Evolutionary conservation across 2,888 invertebrate species (phyloP).

Genomic region (Spisula subtruncata): DNA sequence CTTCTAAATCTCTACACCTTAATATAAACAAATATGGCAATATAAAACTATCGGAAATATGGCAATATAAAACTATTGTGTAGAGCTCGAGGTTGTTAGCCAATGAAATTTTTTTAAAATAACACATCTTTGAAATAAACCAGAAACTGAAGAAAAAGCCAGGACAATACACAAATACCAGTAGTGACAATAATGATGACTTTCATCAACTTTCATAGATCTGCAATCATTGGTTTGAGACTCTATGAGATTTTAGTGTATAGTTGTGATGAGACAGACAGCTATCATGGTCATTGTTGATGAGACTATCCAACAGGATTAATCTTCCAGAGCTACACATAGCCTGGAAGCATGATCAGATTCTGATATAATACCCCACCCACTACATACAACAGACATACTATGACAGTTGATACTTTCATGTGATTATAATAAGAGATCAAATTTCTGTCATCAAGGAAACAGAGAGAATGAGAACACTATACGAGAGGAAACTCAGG

Average conservation of each 20-base stretch:
- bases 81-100: too few species aligned
- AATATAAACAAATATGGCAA: too few species aligned
- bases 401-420: background rate
- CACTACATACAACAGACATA: background rate
- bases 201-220: background rate
- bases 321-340: background rate
- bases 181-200: background rate
- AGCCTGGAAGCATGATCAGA: background rate
- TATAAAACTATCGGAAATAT: too few species aligned
- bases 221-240: background rate
- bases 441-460: too few species aligned
- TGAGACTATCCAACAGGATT: background rate
- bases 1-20: too few species aligned
- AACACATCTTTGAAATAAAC: too few species aligned
- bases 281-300: background rate
- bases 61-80: too few species aligned
- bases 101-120: too few species aligned
- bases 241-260: background rate
- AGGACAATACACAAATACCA: too few species aligned
- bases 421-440: background rate
- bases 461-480: too few species aligned
- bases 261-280: background rate
- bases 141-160: too few species aligned
- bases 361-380: background rate
- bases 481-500: too few species aligned